These are phyloP conservation scores for Spodoptera exigua DNA, from an alignment of 2,888 invertebrate genomes.

Conservation along the genomic window DNA sequence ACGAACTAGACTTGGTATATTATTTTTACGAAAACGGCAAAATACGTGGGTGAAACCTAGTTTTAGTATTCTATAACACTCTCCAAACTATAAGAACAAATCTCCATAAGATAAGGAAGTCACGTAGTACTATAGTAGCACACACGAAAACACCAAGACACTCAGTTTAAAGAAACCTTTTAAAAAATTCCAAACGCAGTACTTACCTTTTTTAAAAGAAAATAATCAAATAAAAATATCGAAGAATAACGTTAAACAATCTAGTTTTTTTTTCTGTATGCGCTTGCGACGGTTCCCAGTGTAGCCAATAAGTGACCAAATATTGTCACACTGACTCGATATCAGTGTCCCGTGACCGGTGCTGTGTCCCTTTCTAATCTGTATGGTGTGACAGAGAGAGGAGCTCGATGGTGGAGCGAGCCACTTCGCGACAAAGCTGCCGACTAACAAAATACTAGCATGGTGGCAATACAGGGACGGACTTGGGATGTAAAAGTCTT, in stretches of 20 bases:
- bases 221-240: constrained; percentile 34
- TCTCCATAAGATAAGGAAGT: too few relatives aligned
- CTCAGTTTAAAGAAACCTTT: constrained; percentile 17
- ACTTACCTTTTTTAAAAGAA: constrained; percentile 33
- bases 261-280: constrained; percentile 54
- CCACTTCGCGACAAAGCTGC: constrained; percentile 82
- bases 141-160: constrained; percentile 7
- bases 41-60: too few relatives aligned
- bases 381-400: constrained; percentile 62
- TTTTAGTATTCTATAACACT: too few relatives aligned
- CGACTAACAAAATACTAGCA: constrained; percentile 87
- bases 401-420: constrained; percentile 56
- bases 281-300: constrained; percentile 65
- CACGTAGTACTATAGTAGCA: too few relatives aligned
- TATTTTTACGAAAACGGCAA: too few relatives aligned
- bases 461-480: constrained; percentile 85
- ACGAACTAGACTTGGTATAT: too few relatives aligned
- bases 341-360: constrained; percentile 72
- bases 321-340: constrained; percentile 74
- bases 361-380: constrained; percentile 61
- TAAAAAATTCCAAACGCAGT: constrained; percentile 27
- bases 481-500: constrained; percentile 44
- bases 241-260: constrained; percentile 51
- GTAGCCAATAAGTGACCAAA: constrained; percentile 86
- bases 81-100: too few relatives aligned